Evolutionary conservation across 2,113 vertebrate species (phyloP), one percentile per base, ranked within the genome.

Genomic region (Cnemophilus loriae): DNA sequence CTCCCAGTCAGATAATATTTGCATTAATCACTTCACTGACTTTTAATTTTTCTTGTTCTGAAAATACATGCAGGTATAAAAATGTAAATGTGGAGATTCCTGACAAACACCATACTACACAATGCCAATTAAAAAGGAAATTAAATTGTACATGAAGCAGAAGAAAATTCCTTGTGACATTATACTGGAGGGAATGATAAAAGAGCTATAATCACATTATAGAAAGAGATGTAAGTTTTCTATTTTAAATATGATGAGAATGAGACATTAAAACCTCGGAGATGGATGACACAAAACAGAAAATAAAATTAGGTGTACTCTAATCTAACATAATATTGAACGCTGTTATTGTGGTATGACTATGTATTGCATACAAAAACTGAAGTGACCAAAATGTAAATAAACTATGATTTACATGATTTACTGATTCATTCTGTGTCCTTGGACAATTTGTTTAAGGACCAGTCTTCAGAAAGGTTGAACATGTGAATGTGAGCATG

Each of bases 131-230:
- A 96, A 67, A 91, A 87, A 73, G 61, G 22, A 92, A 96, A 96
- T 96, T 91, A 94, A 96, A 92, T 90, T 90, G 73, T 91, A 93
- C 81, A 69, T 28, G 78, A 80, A 94, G 75, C 69, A 94, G 88
- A 96, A 89, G 87, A 96, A 92, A 85, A 96, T 95, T 96, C 64
- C 61, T 78, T 91, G 50, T 94, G 92, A 96, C 94, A 95, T 89
- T 95, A 76, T 52, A 95, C 91, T 82, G 57, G 69, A 86, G 86
- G 93, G 87, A 96, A 87, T 84, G 68, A 93, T 86, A 94, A 95
- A 89, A 85, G 53, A 95, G 18, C 46, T 93, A 65, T 87, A 95
- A 95, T 85, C 92, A 93, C 61, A 91, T 79, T 94, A 77, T 30
- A 93, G 75, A 92, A 70, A 84, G 44, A 92, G 84, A 92, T 86